Base-by-base conservation (phyloP, 2,797 vertebrate species). In the Cryptoprocta ferox region DNA sequence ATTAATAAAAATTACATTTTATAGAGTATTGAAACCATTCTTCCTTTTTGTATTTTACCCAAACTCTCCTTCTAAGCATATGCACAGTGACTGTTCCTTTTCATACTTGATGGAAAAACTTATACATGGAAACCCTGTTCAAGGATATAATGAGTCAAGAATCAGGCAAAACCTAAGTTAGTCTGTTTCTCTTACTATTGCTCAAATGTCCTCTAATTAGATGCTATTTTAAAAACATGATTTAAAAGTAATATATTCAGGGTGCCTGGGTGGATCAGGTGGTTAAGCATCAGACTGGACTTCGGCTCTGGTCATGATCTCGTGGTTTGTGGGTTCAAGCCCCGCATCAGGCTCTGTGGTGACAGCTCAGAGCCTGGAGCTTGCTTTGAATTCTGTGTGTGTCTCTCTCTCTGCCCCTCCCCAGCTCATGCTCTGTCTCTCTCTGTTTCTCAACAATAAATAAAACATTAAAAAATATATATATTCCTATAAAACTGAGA, bases 131-230 rank as follows among this genome's bases (percentile, higher is more conserved):
- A 94, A 94, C 32, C 78, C 1, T 79, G 37, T 35, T 92, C 16
- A 66, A 95, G n/a, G 76, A 91, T 48, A 82, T 1, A 70, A 10
- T 82, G 4, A 95, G n/a, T 87, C 39, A 94, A 53, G 18, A 85
- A 42, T 48, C 16, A 80, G 48, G 48, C 6, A 81, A 82, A 87
- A 42, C 14, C n/a, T 26, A 88, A 7, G 50, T 6, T 6, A 91
- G 26, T 86, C 76, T 79, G 4, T 78, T 90, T 70, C 45, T 73
- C 59, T 96, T 56, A 53, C 71, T 83, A 39, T 1, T 79, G 32
- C 21, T 86, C 75, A 94, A 81, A 94, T 48, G n/a, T 50, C 65
- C n/a, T 97, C 76, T 53, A 32, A 89, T 48, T 53, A 93, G 42
- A 66, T n/a, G 6, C 66, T 66, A 63, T 88, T 90, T 68, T 42